Evolutionary conservation across 2,113 vertebrate genomes (phyloP).

Genomic region (Sturnira hondurensis): DNA sequence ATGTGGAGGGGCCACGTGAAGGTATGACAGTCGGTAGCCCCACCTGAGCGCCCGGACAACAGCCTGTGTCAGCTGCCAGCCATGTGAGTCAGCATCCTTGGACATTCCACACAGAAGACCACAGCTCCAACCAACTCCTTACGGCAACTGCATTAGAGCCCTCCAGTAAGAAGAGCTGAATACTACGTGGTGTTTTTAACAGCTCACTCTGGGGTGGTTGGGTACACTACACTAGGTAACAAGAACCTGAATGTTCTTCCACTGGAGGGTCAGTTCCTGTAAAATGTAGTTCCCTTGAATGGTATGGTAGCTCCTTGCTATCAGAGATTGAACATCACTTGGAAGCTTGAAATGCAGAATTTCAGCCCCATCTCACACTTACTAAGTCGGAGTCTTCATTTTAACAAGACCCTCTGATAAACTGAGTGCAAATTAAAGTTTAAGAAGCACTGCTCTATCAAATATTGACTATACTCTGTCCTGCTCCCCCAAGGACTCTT

Average conservation of each 20-base stretch:
- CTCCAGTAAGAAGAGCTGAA: background rate
- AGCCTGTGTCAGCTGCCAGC: background rate
- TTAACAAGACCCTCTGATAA: background rate
- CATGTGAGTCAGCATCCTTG: background rate
- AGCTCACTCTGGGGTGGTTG: background rate
- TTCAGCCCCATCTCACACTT: background rate
- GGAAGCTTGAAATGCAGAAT: background rate
- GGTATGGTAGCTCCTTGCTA: background rate
- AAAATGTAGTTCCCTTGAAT: background rate
- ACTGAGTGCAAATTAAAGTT: background rate
- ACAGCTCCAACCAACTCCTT: background rate
- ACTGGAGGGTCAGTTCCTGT: background rate
- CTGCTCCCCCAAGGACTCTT: background rate
- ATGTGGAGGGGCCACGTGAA: background rate
- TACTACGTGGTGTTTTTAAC: background rate
- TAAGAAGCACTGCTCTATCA: background rate
- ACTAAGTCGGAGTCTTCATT: background rate
- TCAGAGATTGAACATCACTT: background rate
- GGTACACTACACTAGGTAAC: background rate
- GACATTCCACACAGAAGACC: background rate
- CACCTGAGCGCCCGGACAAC: background rate
- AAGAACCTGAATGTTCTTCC: background rate
- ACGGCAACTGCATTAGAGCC: background rate
- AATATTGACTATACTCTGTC: background rate
- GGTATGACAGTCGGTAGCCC: background rate